phyloP scores from a whole-genome alignment of 2,888 invertebrate species.

The Allacma fusca region DNA sequence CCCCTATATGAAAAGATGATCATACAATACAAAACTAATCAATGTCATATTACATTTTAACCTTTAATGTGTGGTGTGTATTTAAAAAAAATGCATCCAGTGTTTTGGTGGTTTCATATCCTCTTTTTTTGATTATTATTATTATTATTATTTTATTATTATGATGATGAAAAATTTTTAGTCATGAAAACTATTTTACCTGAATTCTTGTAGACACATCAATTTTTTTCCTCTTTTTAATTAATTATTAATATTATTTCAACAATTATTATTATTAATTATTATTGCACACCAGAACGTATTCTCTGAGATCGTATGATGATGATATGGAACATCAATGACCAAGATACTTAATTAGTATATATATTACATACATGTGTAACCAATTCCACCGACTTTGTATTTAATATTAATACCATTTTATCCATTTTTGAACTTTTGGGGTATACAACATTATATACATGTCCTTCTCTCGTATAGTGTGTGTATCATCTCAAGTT shows the following conservation, averaged over 20 bases:
- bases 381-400: slow-evolving; percentile 40
- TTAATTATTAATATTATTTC: background rate
- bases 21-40: background rate
- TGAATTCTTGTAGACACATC: slow-evolving; percentile 42
- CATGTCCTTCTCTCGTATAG: slow-evolving; percentile 22
- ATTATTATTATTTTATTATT: background rate
- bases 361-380: slow-evolving; percentile 21
- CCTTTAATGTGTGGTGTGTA: background rate
- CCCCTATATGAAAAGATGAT: background rate
- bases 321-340: background rate
- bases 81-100: background rate
- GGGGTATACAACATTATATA: slow-evolving; percentile 14
- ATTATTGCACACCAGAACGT: slow-evolving; percentile 33
- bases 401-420: slow-evolving; percentile 22
- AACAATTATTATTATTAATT: slow-evolving; percentile 9
- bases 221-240: slow-evolving; percentile 18
- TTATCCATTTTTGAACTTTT: background rate
- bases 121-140: background rate
- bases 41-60: background rate
- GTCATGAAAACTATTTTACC: slow-evolving; percentile 43
- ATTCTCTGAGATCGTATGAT: slow-evolving; percentile 25
- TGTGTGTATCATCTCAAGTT: slow-evolving; percentile 14
- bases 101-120: background rate
- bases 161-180: slow-evolving; percentile 17
- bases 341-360: slow-evolving; percentile 18